Conservation (phyloP, 2,888 invertebrate genomes). For the Anoncus sp. region DNA sequence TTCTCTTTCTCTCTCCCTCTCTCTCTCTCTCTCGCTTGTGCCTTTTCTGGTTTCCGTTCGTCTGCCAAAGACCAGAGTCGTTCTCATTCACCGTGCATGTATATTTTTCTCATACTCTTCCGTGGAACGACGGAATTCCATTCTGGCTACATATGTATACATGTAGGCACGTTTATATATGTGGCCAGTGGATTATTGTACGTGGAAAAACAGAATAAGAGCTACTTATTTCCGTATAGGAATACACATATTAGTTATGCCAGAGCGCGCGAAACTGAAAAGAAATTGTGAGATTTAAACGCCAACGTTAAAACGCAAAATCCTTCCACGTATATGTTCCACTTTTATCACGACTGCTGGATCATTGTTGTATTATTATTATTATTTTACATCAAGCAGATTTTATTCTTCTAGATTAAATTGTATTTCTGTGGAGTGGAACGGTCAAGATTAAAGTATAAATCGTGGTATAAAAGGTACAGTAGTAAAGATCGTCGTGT, state of each 20-base stretch:
- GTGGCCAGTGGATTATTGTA: conserved; percentile 23
- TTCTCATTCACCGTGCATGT: conserved; percentile 27
- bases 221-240: conserved; percentile 7
- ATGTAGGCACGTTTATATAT: too few species aligned
- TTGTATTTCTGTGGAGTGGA: neutral
- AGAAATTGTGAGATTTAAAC: conserved; percentile 17
- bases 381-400: neutral
- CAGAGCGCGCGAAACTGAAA: neutral
- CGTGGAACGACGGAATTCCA: conserved; percentile 9
- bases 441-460: neutral
- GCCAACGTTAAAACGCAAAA: conserved; percentile 2
- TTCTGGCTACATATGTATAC: neutral
- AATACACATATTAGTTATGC: neutral
- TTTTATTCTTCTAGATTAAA: neutral
- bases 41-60: conserved; percentile 14
- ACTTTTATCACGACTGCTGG: too few species aligned
- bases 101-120: conserved; percentile 28
- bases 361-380: conserved; percentile 11
- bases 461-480: neutral
- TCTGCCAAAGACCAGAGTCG: conserved; percentile 18
- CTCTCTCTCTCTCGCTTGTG: too few species aligned
- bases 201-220: conserved; percentile 9
- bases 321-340: neutral
- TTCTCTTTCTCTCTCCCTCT: too few species aligned
- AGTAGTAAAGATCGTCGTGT: neutral